Evolutionary conservation across 2,888 invertebrate genomes (phyloP), one percentile per base, ranked within the genome.

Genomic region (Ceriagrion tenellum): DNA sequence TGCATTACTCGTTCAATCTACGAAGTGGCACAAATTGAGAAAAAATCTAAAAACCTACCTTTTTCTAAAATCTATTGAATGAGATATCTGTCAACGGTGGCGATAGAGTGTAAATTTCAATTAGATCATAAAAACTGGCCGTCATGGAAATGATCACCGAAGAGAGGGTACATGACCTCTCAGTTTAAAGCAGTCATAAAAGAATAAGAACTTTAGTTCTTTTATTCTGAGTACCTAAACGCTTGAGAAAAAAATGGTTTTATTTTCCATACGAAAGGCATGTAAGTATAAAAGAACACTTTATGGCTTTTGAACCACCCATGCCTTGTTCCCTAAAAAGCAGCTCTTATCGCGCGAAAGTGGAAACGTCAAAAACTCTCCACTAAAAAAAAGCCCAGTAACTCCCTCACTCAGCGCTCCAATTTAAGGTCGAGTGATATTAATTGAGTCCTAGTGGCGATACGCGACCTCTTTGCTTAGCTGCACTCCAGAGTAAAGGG

Each of bases 311-410:
- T n/a, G n/a, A 35, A 12, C 30, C 74, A 69, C 69, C 69, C n/a
- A 69, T 26, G n/a, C 74, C n/a, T 30, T 81, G 35, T 81, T 81
- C 81, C 81, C 81, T 81, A n/a, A 35, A 81, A 35, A 81, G 74
- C 74, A 30, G 81, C 81, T 81, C 81, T 81, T 81, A 81, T 81
- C 81, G 30, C 8, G 30, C 35, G 81, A 81, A 35, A 81, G 81
- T 81, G 81, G 81, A 81, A 81, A 81, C n/a, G 81, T 81, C 81
- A 81, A 81, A 69, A 81, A 81, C 81, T 81, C 30, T 18, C 30
- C 10, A 59, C 30, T 35, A 35, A 35, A 81, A 69, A 74, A 12
- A 81, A 35, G 35, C 81, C 81, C 69, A 69, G 1, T 69, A 26
- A 23, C 69, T 69, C n/a, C 69, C 12, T 18, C 18, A 30, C 81